Base-by-base conservation (phyloP, 2,113 vertebrate genomes). In the Phainopepla nitens region DNA sequence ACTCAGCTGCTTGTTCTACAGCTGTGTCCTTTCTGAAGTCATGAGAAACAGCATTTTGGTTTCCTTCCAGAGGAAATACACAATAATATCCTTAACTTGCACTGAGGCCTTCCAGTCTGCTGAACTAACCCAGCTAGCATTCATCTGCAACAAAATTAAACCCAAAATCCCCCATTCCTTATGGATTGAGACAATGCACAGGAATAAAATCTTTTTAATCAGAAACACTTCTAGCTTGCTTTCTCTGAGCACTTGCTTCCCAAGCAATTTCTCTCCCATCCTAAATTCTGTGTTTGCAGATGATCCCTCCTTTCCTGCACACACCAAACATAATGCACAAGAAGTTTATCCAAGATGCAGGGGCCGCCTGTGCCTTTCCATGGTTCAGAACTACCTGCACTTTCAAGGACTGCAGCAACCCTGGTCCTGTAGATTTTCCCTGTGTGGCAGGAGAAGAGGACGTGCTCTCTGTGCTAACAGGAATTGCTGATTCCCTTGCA, bases 1-100 rank as follows among this genome's bases (percentile, higher is more conserved):
- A 77, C 49, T 95, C 93, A 94, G 94, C 92, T 96, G 94, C 82
- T 92, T 81, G 56, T 87, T 82, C 76, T 96, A 87, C 94, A 97
- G 90, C 96, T 97, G 96, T 0, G 18, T 90, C 73, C 92, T 75
- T 92, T 93, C 92, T 89, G 69, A 94, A 95, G 92, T 84, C 88
- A 95, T 97, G 96, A 95, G 96, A 97, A 96, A 93, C n/a, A 78
- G 86, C 90, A 86, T 90, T 83, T 90, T 96, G 93, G 70, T 93
- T 96, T 94, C 82, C 88, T 95, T 96, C 96, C 96, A 96, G 92
- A 93, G 90, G 96, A 97, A 97, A 96, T 84, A 94, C n/a, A 87
- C 80, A 94, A 76, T 68, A 90, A 94, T 60, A 87, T 68, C 86
- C 69, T 56, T 58, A 33, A 64, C 85, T 89, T 81, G 41, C 86